Percentiles rank a stretch among this genome's conserved stretches.
Conservation (phyloP, 2,888 invertebrate species). For the Cynaeus angustus region DNA sequence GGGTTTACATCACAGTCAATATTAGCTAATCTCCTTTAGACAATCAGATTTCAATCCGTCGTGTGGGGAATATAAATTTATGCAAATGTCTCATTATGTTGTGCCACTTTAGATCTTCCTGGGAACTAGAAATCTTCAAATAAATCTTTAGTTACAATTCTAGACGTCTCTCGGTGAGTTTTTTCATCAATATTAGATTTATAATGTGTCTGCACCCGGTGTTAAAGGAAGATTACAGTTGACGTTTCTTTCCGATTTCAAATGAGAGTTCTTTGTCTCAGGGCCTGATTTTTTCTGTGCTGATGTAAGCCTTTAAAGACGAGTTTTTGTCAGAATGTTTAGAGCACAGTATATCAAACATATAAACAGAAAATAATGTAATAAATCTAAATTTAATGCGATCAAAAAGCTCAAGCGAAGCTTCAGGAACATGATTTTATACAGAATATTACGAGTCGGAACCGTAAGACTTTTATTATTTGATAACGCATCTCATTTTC, state of each 20-base stretch:
- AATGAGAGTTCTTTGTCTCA: conserved; percentile 6
- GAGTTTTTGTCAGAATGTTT: background rate
- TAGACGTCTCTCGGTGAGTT: background rate
- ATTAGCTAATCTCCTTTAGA: conserved; percentile 52
- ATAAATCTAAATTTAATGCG: conserved; percentile 24
- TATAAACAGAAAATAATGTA: background rate
- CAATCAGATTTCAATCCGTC: conserved; percentile 49
- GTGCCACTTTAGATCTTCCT: conserved; percentile 36
- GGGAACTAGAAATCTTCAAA: background rate
- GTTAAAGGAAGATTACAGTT: conserved; percentile 12
- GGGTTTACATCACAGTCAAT: conserved; percentile 53
- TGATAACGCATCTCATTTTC: conserved; percentile 29
- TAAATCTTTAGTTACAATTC: background rate
- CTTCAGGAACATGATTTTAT: conserved; percentile 25
- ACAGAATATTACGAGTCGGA: conserved; percentile 22
- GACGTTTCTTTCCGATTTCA: conserved; percentile 13
- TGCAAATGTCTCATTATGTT: conserved; percentile 41
- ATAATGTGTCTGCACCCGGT: background rate
- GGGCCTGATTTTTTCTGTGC: conserved; percentile 3
- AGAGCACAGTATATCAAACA: background rate
- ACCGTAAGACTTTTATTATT: conserved; percentile 29
- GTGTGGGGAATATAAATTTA: conserved; percentile 46
- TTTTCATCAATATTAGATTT: background rate
- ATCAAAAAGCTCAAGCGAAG: conserved; percentile 26
- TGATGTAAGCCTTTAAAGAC: background rate